A percentile compares a stretch with the other conserved stretches of the same genome.
These are phyloP conservation scores for Drosophila tanythrix DNA, from an alignment of 2,888 invertebrate genomes.

Conservation along the genomic window DNA sequence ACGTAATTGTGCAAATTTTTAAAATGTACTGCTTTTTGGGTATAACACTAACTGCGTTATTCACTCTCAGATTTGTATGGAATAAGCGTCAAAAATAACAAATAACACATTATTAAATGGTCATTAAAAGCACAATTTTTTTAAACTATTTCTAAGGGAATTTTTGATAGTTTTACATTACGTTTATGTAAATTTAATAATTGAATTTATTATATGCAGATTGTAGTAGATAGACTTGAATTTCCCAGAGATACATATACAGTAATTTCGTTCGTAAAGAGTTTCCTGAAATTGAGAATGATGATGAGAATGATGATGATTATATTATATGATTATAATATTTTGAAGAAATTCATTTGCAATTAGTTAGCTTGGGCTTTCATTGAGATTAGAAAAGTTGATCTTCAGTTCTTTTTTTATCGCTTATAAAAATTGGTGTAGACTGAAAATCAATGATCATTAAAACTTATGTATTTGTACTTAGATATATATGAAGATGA, in stretches of 20 bases:
- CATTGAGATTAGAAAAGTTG: neutral
- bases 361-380: neutral
- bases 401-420: neutral
- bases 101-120: neutral
- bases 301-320: too few species aligned
- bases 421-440: neutral
- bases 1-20: conserved; percentile 1
- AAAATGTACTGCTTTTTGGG: neutral
- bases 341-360: neutral
- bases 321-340: neutral
- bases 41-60: conserved; percentile 17
- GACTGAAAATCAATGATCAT: neutral
- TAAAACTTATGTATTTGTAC: neutral
- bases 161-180: neutral
- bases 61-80: conserved; percentile 10
- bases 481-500: neutral
- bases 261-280: conserved; percentile 27
- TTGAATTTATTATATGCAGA: conserved; percentile 6
- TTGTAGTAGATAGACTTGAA: conserved; percentile 5
- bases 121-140: neutral
- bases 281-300: conserved; percentile 37
- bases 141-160: neutral
- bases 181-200: neutral
- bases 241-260: neutral
- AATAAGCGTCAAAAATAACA: conserved; percentile 27